Evolutionary conservation across 2,888 invertebrate species (phyloP).

Genomic region (Lamellibrachia columna): DNA sequence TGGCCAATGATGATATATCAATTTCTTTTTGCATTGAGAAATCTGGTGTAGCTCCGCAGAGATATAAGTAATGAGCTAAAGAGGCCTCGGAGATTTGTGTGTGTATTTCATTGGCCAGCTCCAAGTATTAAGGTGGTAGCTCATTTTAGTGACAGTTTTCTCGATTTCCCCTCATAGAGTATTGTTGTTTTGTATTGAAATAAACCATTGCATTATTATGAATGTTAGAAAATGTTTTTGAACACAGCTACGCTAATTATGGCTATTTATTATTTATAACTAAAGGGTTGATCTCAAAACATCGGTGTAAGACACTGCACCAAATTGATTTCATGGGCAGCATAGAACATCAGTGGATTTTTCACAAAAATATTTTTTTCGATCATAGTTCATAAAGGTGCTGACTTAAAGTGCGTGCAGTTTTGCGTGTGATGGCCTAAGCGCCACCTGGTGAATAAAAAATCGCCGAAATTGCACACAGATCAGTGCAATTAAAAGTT

Average conservation of each 20-base stretch:
- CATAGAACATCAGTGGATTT: no score
- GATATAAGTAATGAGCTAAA: neutral
- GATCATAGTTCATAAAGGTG: no score
- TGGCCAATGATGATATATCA: neutral
- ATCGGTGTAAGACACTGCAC: neutral
- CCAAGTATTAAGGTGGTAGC: neutral
- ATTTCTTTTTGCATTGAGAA: neutral
- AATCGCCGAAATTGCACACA: no score
- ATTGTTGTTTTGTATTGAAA: neutral
- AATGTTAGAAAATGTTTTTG: neutral
- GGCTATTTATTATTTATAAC: constrained; percentile 8
- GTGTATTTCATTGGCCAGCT: no score
- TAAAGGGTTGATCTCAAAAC: neutral
- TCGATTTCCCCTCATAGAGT: neutral
- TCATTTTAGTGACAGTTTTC: neutral
- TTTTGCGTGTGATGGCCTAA: no score
- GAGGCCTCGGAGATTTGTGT: neutral
- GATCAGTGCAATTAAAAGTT: no score
- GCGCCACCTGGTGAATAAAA: no score
- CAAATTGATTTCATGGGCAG: neutral
- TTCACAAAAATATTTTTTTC: no score
- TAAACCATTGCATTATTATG: neutral
- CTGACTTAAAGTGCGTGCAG: no score
- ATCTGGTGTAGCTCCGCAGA: neutral
- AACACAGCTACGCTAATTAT: neutral